A percentile compares a stretch with the other conserved stretches of the same genome.
These are phyloP conservation scores for Sus scrofa DNA, from an alignment of 2,113 vertebrate genomes.

Conservation along the genomic window DNA sequence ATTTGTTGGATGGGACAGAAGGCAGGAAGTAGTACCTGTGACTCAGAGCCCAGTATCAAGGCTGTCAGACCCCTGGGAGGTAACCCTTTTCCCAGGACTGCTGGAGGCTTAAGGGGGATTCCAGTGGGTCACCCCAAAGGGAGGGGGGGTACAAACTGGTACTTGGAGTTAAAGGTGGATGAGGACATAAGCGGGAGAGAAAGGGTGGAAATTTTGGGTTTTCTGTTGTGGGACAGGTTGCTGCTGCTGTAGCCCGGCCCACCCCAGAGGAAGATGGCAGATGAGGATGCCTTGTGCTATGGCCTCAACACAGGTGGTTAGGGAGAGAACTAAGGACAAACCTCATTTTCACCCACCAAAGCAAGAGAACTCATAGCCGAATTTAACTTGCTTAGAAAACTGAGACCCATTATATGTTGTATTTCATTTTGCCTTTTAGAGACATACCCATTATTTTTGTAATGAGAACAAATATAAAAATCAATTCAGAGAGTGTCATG, in stretches of 20 bases:
- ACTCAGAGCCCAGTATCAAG: background rate
- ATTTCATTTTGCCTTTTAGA: conserved; percentile 33
- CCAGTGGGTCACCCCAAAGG: background rate
- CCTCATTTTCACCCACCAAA: background rate
- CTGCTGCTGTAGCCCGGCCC: background rate
- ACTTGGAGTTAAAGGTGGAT: background rate
- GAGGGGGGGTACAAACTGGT: background rate
- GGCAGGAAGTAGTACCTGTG: background rate
- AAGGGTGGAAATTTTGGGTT: background rate
- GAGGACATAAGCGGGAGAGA: background rate
- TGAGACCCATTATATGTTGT: background rate
- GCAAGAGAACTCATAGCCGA: background rate
- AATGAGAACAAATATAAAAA: background rate
- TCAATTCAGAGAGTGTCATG: background rate
- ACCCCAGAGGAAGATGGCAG: too few relatives aligned
- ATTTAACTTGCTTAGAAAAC: background rate
- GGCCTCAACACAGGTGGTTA: background rate
- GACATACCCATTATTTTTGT: background rate
- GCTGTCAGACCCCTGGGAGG: background rate
- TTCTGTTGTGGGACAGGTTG: background rate
- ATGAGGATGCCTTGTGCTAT: background rate
- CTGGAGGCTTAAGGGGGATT: background rate
- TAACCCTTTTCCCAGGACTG: background rate
- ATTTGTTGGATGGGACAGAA: background rate
- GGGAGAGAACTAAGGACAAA: too few relatives aligned